Evolutionary conservation across 1,140 invertebrate species (phyloP).

Genomic region (Halictus rubicundus): DNA sequence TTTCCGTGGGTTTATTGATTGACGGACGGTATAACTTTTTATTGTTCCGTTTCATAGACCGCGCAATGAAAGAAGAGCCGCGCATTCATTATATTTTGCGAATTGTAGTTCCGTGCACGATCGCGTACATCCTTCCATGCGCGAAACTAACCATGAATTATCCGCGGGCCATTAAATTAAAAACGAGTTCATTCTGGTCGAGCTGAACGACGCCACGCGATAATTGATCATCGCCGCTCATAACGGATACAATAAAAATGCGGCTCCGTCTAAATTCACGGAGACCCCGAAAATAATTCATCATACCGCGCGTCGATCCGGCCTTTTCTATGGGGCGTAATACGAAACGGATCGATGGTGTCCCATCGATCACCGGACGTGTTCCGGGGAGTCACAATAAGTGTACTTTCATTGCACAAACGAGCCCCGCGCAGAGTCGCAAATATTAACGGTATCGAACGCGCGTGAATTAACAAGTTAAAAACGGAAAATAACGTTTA

Average conservation of each 20-base stretch:
- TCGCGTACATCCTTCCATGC: conserved; percentile 9
- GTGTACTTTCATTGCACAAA: background rate
- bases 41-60: too few relatives aligned
- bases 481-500: too few relatives aligned
- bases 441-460: background rate
- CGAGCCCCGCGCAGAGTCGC: too few relatives aligned
- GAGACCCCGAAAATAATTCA: conserved; percentile 24
- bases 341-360: background rate
- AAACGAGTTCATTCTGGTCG: background rate
- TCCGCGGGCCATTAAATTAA: background rate
- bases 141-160: conserved; percentile 23
- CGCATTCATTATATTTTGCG: background rate
- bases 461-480: background rate
- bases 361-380: conserved; percentile 10
- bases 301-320: background rate
- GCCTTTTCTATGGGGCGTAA: background rate
- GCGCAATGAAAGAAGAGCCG: too few relatives aligned
- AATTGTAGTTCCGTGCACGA: background rate
- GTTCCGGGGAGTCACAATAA: background rate
- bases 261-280: conserved; percentile 4
- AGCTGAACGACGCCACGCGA: background rate
- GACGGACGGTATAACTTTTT: too few relatives aligned
- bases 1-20: too few relatives aligned
- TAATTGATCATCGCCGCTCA: background rate
- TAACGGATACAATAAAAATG: background rate